These are phyloP conservation scores for Zapornia atra DNA, from an alignment of 2,113 vertebrate species.

Conservation along the genomic window DNA sequence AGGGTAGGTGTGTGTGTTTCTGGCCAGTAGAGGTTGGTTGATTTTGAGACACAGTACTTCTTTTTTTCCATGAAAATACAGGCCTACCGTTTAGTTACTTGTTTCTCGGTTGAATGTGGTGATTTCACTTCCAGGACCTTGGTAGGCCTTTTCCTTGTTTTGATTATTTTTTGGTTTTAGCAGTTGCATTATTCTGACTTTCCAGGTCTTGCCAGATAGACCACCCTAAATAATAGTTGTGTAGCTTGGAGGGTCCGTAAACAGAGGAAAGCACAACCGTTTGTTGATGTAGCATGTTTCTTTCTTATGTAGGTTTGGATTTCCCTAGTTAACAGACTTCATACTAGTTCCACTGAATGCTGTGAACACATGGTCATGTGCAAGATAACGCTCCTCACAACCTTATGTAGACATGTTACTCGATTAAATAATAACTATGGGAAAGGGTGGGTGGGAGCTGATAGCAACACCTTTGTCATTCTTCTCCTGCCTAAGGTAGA, in stretches of 20 bases:
- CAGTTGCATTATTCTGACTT: neutral
- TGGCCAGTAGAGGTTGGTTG: neutral
- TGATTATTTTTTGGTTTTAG: neutral
- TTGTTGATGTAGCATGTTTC: neutral
- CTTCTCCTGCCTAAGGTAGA: neutral
- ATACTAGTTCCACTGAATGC: neutral
- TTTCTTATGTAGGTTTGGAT: neutral
- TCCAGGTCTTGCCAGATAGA: neutral
- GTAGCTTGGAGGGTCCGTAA: neutral
- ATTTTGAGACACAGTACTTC: neutral
- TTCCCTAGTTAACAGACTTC: neutral
- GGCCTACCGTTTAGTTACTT: neutral
- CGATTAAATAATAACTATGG: neutral
- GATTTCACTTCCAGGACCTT: neutral
- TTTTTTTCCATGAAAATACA: neutral
- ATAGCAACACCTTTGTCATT: neutral
- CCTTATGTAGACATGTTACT: fast-evolving
- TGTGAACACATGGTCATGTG: fast-evolving
- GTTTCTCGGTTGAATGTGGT: neutral
- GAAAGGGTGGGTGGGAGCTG: neutral
- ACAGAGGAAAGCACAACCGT: neutral
- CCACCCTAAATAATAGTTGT: neutral
- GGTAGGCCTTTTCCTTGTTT: neutral
- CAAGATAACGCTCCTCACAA: neutral
- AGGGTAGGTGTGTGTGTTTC: neutral